phyloP scores from a whole-genome alignment of 1,140 invertebrate genomes.

The Megalopta genalis region DNA sequence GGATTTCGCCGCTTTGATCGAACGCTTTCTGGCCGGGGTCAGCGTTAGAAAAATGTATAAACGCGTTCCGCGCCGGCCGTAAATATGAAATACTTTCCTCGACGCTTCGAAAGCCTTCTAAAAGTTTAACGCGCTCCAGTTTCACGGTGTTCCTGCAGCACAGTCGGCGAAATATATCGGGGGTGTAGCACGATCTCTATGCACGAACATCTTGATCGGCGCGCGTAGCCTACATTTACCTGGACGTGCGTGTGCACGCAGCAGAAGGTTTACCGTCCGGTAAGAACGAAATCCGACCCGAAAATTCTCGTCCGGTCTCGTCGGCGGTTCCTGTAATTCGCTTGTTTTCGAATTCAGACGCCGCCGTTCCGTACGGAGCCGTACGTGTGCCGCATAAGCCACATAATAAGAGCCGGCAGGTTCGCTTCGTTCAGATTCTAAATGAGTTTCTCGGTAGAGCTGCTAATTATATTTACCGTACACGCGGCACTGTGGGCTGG shows the following conservation, averaged over 20 bases:
- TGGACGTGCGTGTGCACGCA: no score
- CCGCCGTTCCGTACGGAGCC: background rate
- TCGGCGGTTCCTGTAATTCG: constrained; percentile 15
- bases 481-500: constrained; percentile 5
- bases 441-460: constrained; percentile 50
- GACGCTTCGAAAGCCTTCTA: background rate
- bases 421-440: constrained; percentile 32
- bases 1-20: background rate
- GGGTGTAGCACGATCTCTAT: background rate
- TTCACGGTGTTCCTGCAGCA: no score
- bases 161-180: background rate
- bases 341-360: constrained; percentile 10
- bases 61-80: background rate
- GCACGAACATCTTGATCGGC: background rate
- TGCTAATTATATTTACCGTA: constrained; percentile 56
- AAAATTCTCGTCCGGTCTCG: constrained; percentile 19
- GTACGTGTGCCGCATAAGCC: background rate
- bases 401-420: constrained; percentile 38
- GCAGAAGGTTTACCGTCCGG: no score
- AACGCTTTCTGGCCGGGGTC: background rate
- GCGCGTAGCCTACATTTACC: background rate
- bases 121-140: background rate
- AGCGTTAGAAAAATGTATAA: background rate
- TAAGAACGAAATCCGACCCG: no score
- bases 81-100: background rate